Evolutionary conservation across 2,113 vertebrate genomes (phyloP).

Genomic region (Muntiacus muntjak): DNA sequence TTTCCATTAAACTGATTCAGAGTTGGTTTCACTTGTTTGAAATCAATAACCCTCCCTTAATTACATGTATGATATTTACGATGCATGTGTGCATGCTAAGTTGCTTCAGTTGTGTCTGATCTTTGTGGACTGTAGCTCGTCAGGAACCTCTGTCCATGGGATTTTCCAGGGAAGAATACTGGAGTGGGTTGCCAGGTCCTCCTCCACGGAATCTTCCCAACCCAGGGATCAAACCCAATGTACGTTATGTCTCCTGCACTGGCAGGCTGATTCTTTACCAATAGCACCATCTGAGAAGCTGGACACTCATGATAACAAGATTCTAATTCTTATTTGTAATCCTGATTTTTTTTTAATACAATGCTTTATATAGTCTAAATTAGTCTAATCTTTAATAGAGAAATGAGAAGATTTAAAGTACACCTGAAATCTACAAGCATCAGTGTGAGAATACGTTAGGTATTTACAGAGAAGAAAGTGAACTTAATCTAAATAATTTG

Average conservation of each 20-base stretch:
- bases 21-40: background rate
- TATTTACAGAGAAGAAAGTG: background rate
- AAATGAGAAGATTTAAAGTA: background rate
- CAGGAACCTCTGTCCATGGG: background rate
- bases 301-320: background rate
- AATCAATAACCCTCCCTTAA: background rate
- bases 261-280: background rate
- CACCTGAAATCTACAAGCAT: background rate
- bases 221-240: background rate
- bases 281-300: background rate
- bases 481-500: background rate
- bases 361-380: background rate
- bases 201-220: background rate
- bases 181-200: background rate
- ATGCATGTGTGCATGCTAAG: background rate
- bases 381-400: background rate
- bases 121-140: background rate
- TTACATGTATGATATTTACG: background rate
- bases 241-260: background rate
- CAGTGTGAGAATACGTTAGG: background rate
- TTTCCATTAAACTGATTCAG: background rate
- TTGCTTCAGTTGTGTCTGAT: background rate
- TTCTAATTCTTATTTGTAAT: background rate
- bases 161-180: background rate
- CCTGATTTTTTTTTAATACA: background rate